Evolutionary conservation across 2,797 vertebrate genomes (phyloP).

Genomic region (Carduelis carduelis): DNA sequence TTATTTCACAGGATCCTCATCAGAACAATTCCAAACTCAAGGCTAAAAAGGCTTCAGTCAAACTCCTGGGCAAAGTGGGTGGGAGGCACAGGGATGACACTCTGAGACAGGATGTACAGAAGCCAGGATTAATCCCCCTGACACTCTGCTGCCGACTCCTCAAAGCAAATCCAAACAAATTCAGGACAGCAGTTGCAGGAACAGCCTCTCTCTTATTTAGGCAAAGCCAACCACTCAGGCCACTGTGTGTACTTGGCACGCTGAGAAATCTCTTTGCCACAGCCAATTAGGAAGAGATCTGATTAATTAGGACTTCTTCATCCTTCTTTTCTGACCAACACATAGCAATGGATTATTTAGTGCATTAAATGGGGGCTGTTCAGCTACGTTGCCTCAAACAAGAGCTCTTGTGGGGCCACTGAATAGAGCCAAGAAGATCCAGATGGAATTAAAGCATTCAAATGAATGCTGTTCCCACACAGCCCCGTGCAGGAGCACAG

Average conservation of each 20-base stretch:
- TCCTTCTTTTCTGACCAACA: neutral
- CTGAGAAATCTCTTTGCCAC: neutral
- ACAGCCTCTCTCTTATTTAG: neutral
- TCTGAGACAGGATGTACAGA: neutral
- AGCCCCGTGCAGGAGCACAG: neutral
- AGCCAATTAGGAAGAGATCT: conserved; percentile 32
- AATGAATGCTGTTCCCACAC: neutral
- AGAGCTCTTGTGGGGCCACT: neutral
- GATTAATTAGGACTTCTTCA: conserved; percentile 38
- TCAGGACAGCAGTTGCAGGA: neutral
- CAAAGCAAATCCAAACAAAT: neutral
- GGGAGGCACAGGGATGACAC: neutral
- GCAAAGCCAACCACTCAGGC: neutral
- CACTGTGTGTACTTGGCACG: neutral
- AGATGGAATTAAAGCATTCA: conserved; percentile 19
- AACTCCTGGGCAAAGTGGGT: neutral
- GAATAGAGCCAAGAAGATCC: neutral
- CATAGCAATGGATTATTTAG: neutral
- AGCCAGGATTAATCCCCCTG: conserved; percentile 12
- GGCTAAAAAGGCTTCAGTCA: neutral
- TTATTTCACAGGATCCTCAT: neutral
- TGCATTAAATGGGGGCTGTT: neutral
- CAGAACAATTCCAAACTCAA: neutral
- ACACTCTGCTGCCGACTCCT: neutral
- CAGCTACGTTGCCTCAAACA: neutral